A percentile compares a stretch with the other conserved stretches of the same genome.
These are phyloP conservation scores for Microctenopoma lineatum DNA, from an alignment of 2,797 vertebrate species.

Conservation along the genomic window DNA sequence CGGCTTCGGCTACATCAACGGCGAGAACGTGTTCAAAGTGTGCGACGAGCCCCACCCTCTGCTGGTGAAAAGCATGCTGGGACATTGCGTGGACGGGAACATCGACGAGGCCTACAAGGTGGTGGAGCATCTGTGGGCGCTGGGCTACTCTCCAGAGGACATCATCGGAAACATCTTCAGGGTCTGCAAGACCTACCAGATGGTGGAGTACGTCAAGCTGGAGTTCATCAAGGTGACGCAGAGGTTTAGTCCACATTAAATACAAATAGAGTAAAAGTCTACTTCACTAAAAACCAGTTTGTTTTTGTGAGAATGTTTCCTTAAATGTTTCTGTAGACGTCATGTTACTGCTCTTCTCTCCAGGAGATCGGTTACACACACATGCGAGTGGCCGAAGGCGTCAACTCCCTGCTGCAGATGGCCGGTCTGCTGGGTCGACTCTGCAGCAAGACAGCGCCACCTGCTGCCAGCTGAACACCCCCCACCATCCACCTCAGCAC, in stretches of 20 bases:
- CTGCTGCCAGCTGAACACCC: conserved; percentile 72
- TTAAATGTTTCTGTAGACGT: no score
- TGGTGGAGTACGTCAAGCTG: conserved; percentile 96
- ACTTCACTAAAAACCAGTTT: no score
- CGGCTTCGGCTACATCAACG: conserved; percentile 95
- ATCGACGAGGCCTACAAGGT: conserved; percentile 95
- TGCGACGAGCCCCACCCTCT: conserved; percentile 97
- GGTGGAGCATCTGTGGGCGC: conserved; percentile 93
- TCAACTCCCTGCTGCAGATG: conserved; percentile 96
- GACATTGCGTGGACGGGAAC: conserved; percentile 89
- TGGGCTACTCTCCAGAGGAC: conserved; percentile 96
- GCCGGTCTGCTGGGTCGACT: conserved; percentile 92
- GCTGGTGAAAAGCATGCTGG: conserved; percentile 96
- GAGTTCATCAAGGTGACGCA: conserved; percentile 94
- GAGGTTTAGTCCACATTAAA: background rate
- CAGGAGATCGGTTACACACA: conserved; percentile 98
- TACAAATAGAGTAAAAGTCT: no score
- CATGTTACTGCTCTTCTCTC: background rate
- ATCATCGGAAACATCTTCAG: conserved; percentile 97
- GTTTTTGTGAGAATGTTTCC: no score
- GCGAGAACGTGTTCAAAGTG: conserved; percentile 98
- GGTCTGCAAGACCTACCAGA: conserved; percentile 96
- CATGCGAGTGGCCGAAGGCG: conserved; percentile 93
- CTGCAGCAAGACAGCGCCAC: conserved; percentile 89
- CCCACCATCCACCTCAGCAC: accelerated